Conservation (phyloP, 2,888 invertebrate genomes). For the Boloria euphrosyne region DNA sequence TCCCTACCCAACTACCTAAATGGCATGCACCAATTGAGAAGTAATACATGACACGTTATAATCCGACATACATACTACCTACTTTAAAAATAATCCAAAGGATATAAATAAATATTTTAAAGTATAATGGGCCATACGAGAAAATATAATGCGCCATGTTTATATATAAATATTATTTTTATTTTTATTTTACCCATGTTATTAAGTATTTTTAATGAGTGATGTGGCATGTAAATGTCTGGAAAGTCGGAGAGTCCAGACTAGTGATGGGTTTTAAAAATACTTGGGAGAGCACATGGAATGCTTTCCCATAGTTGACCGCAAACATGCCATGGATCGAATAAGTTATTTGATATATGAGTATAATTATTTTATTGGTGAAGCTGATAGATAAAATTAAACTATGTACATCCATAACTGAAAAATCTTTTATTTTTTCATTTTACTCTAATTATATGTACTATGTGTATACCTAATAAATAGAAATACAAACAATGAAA, state of each 20-base stretch:
- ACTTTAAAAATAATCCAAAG: too few relatives aligned
- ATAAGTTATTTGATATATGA: conserved; percentile 28
- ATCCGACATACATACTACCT: too few relatives aligned
- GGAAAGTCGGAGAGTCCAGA: too few relatives aligned
- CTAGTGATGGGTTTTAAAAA: conserved; percentile 3
- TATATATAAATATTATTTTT: too few relatives aligned
- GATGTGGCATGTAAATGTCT: not conserved
- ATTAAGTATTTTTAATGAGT: too few relatives aligned
- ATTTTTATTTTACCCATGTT: too few relatives aligned
- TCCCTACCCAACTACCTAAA: not conserved
- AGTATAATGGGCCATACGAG: too few relatives aligned
- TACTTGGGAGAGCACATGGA: conserved; percentile 27
- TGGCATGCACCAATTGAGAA: not conserved
- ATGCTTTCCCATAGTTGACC: conserved; percentile 33
- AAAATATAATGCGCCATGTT: too few relatives aligned
- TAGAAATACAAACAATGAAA: not conserved
- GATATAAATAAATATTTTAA: too few relatives aligned
- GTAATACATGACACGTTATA: not conserved
- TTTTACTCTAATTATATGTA: too few relatives aligned
- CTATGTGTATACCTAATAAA: not conserved
- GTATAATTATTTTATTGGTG: not conserved
- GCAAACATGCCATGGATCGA: conserved; percentile 21
- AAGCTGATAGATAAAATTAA: not conserved
- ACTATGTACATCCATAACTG: too few relatives aligned
- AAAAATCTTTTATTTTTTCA: too few relatives aligned